A percentile compares a stretch with the other conserved stretches of the same genome.
Evolutionary conservation across 2,888 invertebrate genomes (phyloP).

Genomic region (Physocephala rufipes): DNA sequence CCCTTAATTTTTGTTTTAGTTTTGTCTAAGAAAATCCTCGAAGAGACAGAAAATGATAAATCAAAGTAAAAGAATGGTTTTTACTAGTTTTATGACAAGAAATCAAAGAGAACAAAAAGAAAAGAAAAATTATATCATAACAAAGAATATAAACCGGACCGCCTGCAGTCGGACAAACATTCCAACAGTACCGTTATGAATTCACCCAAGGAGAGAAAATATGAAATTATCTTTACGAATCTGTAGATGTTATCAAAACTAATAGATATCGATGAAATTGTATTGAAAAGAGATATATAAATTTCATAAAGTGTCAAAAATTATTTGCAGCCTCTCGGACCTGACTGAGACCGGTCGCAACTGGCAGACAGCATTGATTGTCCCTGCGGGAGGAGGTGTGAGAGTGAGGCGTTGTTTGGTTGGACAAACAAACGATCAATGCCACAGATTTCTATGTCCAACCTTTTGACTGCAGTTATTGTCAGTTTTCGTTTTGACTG

Average conservation of each 20-base stretch:
- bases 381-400: constrained; percentile 28
- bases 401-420: constrained; percentile 34
- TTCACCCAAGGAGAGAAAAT: constrained; percentile 46
- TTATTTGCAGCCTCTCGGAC: constrained; percentile 41
- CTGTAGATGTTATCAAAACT: background rate
- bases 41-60: too few relatives aligned
- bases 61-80: too few relatives aligned
- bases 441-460: too few relatives aligned
- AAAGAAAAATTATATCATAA: background rate
- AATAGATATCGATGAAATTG: background rate
- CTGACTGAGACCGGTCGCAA: background rate
- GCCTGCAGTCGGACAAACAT: constrained; percentile 10
- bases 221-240: constrained; percentile 39
- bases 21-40: too few relatives aligned
- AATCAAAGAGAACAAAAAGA: background rate
- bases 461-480: too few relatives aligned
- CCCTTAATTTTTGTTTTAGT: too few relatives aligned
- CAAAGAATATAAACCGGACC: background rate
- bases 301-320: constrained; percentile 62
- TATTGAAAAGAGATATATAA: constrained; percentile 52
- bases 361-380: background rate
- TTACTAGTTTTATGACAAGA: too few relatives aligned
- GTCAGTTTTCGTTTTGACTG: too few relatives aligned
- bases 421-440: background rate
- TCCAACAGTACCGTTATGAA: constrained; percentile 49